phyloP scores from a whole-genome alignment of 2,797 vertebrate species.

The Centroberyx gerrardi region DNA sequence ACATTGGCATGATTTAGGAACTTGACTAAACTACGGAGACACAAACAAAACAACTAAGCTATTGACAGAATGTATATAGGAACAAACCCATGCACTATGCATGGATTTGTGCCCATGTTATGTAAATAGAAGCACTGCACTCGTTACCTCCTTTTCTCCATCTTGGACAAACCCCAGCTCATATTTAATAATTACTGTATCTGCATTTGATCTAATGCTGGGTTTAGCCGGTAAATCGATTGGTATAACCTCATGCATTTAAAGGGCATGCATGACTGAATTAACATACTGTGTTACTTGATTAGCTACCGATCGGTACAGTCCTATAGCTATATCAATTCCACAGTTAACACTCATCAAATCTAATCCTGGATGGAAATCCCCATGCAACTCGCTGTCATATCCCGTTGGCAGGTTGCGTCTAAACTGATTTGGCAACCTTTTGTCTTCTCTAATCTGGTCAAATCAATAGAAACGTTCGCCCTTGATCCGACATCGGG shows the following conservation, averaged over 20 bases:
- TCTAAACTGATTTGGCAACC: slow-evolving; percentile 85
- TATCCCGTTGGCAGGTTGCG: slow-evolving; percentile 74
- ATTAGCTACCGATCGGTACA: slow-evolving; percentile 69
- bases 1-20: background rate
- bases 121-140: slow-evolving; percentile 2
- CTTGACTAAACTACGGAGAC: background rate
- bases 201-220: slow-evolving; percentile 45
- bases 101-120: too few species aligned
- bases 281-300: slow-evolving; percentile 74
- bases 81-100: too few species aligned
- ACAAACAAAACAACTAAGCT: too few species aligned
- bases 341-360: slow-evolving; percentile 79
- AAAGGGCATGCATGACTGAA: slow-evolving; percentile 72
- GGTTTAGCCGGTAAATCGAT: slow-evolving; percentile 57
- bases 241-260: slow-evolving; percentile 61
- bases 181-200: slow-evolving; percentile 29
- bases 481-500: slow-evolving; percentile 76
- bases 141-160: background rate
- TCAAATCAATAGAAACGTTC: slow-evolving; percentile 80
- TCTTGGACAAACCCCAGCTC: slow-evolving; percentile 11
- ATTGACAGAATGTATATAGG: too few species aligned
- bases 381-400: slow-evolving; percentile 74
- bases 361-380: slow-evolving; percentile 76
- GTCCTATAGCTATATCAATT: slow-evolving; percentile 75
- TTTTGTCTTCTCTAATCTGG: slow-evolving; percentile 85